phyloP scores from a whole-genome alignment of 2,113 vertebrate genomes.

The Toxotes jaculatrix region DNA sequence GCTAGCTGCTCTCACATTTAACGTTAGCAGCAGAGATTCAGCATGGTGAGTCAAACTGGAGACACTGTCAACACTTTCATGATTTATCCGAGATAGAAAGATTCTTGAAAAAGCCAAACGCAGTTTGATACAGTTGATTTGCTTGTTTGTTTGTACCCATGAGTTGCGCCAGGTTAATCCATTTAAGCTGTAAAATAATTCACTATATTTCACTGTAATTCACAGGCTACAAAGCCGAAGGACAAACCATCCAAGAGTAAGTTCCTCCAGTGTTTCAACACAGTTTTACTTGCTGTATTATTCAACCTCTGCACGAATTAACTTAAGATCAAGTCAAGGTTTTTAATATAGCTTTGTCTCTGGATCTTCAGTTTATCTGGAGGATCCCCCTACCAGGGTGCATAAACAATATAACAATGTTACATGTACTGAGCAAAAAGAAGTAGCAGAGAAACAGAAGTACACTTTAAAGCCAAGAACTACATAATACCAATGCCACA shows the following conservation, averaged over 20 bases:
- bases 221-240: constrained; percentile 83
- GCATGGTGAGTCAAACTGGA: constrained; percentile 61
- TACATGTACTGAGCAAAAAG: background rate
- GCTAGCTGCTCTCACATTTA: constrained; percentile 1
- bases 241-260: constrained; percentile 81
- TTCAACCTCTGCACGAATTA: background rate
- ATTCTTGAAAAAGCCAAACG: background rate
- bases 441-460: background rate
- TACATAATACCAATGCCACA: background rate
- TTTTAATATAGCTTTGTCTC: too few relatives aligned
- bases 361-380: background rate
- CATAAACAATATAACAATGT: background rate
- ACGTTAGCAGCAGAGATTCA: background rate
- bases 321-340: background rate
- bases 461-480: background rate
- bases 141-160: background rate
- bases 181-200: background rate
- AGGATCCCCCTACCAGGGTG: background rate
- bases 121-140: background rate
- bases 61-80: background rate
- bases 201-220: constrained; percentile 37
- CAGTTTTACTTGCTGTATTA: too few relatives aligned
- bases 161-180: background rate
- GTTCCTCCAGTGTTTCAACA: constrained; percentile 22
- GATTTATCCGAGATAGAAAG: background rate